Evolutionary conservation across 1,140 invertebrate genomes (phyloP), one percentile per base, ranked within the genome.

Genomic region (Neodiprion pinetum): DNA sequence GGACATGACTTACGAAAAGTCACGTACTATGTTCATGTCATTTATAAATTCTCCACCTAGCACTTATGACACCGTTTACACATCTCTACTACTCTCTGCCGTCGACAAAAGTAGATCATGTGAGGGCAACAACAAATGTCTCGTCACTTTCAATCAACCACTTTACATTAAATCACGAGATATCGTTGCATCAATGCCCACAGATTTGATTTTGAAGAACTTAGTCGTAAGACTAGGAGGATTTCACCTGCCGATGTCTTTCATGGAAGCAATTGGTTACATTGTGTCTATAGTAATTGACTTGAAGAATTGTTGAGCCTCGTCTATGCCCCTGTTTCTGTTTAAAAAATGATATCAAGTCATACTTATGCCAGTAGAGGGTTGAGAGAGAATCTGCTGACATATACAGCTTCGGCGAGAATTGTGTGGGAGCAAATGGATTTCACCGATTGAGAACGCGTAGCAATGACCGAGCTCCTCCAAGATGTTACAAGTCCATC

Each of bases 401-500:
- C 81, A 82, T 72, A 53, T 73, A n/a, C 70, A 80, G 17, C 28
- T 77, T 69, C 73, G 76, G 40, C 17, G 28, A 49, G 75, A 21
- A 21, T 21, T 21, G 17, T 21, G 17, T 21, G 17, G 17, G 17
- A 21, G 17, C 17, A 21, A 21, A 21, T 21, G 17, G 17, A 21
- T 21, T 21, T 21, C 17, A 21, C 74, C 67, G 73, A 80, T 70
- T 69, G 71, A 71, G 71, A 79, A 79, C 70, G 75, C 80, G 68
- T 68, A 73, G 53, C 70, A 73, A 80, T 80, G 68, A 78, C 80
- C 80, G 79, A 79, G 72, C 80, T 79, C 78, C 79, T 82, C 74
- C 70, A 83, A 77, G 75, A 80, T 48, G 82, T 80, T 74, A 83
- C 79, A 80, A 71, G 53, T 80, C 75, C 65, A 28, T 53, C 81